Evolutionary conservation across 2,888 invertebrate genomes (phyloP).

Genomic region (Cabera pusaria): DNA sequence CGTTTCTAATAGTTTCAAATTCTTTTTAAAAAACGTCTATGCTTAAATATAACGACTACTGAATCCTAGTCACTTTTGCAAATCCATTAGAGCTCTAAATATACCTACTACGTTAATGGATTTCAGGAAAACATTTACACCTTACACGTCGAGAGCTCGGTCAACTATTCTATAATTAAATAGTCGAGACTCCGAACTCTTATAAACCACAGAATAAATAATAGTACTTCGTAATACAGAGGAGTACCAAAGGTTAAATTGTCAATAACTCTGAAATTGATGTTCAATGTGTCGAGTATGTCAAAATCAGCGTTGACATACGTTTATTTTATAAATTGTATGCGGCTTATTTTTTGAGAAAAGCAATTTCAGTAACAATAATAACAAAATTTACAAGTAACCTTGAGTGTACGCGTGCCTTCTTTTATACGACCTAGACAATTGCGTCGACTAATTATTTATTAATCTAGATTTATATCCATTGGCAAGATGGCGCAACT

Average conservation of each 20-base stretch:
- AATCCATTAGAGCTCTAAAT: conserved; percentile 17
- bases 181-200: no score
- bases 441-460: conserved; percentile 59
- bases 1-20: conserved; percentile 39
- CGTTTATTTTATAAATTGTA: no score
- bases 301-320: conserved; percentile 9
- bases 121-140: conserved; percentile 6
- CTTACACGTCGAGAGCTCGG: no score
- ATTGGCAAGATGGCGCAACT: conserved; percentile 64
- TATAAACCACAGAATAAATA: no score
- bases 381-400: conserved; percentile 40
- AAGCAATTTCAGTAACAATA: conserved; percentile 32
- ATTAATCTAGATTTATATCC: conserved; percentile 69
- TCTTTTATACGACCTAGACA: conserved; percentile 40
- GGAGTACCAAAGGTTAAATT: no score
- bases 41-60: conserved; percentile 27
- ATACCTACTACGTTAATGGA: conserved; percentile 16
- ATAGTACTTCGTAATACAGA: no score
- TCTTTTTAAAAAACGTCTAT: conserved; percentile 42
- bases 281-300: conserved; percentile 1
- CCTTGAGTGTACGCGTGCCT: conserved; percentile 47
- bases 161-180: no score
- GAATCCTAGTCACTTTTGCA: conserved; percentile 18
- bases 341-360: conserved; percentile 33
- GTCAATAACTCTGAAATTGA: no score